These are phyloP conservation scores for Hypotaenidia philippensis DNA, from an alignment of 2,797 vertebrate genomes.

Conservation along the genomic window DNA sequence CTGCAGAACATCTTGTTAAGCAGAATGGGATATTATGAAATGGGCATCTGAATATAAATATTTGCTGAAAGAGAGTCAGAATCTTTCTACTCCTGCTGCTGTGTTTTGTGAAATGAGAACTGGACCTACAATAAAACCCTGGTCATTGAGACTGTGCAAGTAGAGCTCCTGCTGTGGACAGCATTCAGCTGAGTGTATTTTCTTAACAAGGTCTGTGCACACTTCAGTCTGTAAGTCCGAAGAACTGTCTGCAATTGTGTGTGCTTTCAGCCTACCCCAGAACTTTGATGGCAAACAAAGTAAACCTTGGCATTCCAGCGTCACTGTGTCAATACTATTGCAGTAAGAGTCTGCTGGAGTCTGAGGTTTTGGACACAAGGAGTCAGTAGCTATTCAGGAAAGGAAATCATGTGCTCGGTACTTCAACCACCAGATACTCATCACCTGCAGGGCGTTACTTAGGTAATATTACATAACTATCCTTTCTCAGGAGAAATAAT, in stretches of 20 bases:
- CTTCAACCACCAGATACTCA: neutral
- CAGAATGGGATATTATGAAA: conserved; percentile 51
- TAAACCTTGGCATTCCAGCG: neutral
- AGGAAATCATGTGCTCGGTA: neutral
- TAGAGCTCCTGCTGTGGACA: neutral
- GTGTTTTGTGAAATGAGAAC: neutral
- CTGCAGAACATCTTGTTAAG: conserved; percentile 50
- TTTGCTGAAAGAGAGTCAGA: conserved; percentile 21
- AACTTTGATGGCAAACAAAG: neutral
- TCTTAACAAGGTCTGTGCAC: neutral
- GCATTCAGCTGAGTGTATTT: neutral
- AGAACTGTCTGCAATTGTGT: neutral
- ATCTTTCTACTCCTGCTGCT: neutral
- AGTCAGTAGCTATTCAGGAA: neutral
- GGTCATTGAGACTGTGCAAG: neutral
- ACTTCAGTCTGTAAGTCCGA: neutral
- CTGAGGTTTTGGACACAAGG: neutral
- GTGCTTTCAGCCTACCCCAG: neutral
- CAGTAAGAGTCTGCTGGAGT: neutral
- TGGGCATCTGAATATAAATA: conserved; percentile 34
- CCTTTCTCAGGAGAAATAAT: neutral
- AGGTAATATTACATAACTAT: neutral
- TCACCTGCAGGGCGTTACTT: neutral
- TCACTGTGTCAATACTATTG: neutral
- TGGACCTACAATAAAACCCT: neutral